Conservation (phyloP, 2,797 vertebrate species). For the Gadopsis bispinosus region DNA sequence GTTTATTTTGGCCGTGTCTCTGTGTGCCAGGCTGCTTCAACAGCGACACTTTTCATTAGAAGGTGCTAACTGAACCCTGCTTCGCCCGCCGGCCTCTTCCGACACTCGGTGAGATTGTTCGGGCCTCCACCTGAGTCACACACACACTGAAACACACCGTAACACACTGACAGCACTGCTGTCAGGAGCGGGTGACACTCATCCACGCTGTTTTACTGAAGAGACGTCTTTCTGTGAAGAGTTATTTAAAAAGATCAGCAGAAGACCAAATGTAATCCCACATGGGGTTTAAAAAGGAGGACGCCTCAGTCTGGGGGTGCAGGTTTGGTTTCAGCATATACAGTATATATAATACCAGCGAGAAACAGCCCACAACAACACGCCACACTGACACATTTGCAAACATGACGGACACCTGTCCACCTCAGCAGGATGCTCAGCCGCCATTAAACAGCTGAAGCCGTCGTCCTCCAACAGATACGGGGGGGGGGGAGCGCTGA, state of each 20-base stretch:
- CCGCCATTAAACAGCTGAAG: slow-evolving; percentile 11
- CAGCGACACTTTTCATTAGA: slow-evolving; percentile 40
- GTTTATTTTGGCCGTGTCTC: slow-evolving; percentile 56
- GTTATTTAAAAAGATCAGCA: not conserved
- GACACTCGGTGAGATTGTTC: slow-evolving; percentile 22
- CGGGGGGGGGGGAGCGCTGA: slow-evolving; percentile 40
- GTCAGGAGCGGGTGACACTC: slow-evolving; percentile 11
- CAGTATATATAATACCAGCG: no score
- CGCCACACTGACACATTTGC: slow-evolving; percentile 16
- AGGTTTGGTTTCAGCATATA: no score
- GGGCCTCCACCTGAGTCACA: slow-evolving; percentile 3
- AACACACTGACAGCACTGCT: slow-evolving; percentile 6
- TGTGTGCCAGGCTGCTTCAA: slow-evolving; percentile 7
- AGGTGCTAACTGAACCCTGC: slow-evolving; percentile 49
- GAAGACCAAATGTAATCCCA: no score
- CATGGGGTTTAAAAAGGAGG: no score
- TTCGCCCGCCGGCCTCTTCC: slow-evolving; percentile 23
- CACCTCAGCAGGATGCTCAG: slow-evolving; percentile 17
- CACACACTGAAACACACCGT: slow-evolving; percentile 22
- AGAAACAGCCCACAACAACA: no score
- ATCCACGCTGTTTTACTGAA: not conserved
- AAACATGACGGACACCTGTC: slow-evolving; percentile 39
- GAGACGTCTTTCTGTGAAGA: not conserved
- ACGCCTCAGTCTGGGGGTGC: no score
- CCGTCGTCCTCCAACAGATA: slow-evolving; percentile 23